Evolutionary conservation across 1,140 invertebrate species (phyloP).

Genomic region (Calycopis cecrops): DNA sequence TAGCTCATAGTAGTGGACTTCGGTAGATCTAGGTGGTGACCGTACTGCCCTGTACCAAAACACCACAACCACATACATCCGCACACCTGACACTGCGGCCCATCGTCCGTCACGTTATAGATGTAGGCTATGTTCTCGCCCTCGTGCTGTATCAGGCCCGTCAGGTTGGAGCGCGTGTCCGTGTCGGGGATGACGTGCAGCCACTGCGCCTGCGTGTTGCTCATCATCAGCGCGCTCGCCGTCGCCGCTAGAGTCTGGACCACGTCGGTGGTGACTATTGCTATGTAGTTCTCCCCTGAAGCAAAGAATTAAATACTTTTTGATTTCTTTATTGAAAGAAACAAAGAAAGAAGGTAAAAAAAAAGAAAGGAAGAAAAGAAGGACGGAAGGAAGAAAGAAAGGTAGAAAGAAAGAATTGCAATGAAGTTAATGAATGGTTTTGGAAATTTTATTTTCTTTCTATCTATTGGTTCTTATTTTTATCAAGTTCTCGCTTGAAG

Average conservation of each 20-base stretch:
- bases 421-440: too few relatives aligned
- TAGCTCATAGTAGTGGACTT: too few relatives aligned
- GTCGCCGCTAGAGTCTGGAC: slow-evolving; percentile 79
- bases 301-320: not conserved
- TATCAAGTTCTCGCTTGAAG: too few relatives aligned
- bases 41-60: too few relatives aligned
- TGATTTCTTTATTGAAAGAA: too few relatives aligned
- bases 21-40: too few relatives aligned
- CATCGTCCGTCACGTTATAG: slow-evolving; percentile 79
- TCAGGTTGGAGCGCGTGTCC: slow-evolving; percentile 62
- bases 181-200: slow-evolving; percentile 84
- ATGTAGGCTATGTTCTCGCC: slow-evolving; percentile 90
- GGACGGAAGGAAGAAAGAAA: too few relatives aligned
- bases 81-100: slow-evolving; percentile 73
- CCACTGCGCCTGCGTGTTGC: slow-evolving; percentile 85
- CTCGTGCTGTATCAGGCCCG: slow-evolving; percentile 77
- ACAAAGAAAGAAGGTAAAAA: too few relatives aligned
- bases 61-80: not conserved
- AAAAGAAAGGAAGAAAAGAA: too few relatives aligned
- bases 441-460: too few relatives aligned
- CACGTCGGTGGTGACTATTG: slow-evolving; percentile 66
- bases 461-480: too few relatives aligned
- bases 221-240: slow-evolving; percentile 79
- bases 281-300: slow-evolving; percentile 73
- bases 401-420: too few relatives aligned